Evolutionary conservation across 2,113 vertebrate species (phyloP).

Genomic region (Lasiurus cinereus): DNA sequence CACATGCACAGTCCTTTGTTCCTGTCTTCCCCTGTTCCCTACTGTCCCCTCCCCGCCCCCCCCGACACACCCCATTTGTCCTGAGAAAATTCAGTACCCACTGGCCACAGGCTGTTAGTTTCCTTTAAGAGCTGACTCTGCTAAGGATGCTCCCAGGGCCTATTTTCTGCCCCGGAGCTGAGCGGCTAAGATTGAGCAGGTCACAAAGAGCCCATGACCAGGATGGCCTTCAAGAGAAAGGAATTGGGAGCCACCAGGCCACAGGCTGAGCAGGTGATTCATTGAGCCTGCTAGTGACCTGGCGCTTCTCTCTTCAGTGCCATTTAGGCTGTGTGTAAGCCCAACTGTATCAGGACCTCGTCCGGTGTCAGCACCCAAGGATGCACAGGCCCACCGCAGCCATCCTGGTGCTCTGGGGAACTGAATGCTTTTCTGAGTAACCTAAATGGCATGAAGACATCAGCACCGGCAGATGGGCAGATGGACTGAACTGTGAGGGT

Average conservation of each 20-base stretch:
- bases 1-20: no score
- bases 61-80: no score
- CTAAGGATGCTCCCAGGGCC: no score
- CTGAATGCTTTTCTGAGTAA: not conserved
- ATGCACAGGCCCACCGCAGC: no score
- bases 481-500: not conserved
- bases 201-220: not conserved
- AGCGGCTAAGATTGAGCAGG: not conserved
- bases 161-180: not conserved
- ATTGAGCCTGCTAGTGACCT: not conserved
- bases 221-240: not conserved
- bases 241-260: not conserved
- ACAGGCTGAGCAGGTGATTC: not conserved
- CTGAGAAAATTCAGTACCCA: no score
- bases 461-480: not conserved
- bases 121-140: no score
- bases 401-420: not conserved
- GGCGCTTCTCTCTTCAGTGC: not conserved
- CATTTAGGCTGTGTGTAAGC: not conserved
- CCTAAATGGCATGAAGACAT: not conserved
- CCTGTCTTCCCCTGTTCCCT: accelerated
- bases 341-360: not conserved
- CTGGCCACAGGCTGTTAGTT: no score
- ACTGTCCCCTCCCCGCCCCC: no score
- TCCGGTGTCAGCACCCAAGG: not conserved